Conservation (phyloP, 2,113 vertebrate species). For the Hypocryptadius cinnamomeus region DNA sequence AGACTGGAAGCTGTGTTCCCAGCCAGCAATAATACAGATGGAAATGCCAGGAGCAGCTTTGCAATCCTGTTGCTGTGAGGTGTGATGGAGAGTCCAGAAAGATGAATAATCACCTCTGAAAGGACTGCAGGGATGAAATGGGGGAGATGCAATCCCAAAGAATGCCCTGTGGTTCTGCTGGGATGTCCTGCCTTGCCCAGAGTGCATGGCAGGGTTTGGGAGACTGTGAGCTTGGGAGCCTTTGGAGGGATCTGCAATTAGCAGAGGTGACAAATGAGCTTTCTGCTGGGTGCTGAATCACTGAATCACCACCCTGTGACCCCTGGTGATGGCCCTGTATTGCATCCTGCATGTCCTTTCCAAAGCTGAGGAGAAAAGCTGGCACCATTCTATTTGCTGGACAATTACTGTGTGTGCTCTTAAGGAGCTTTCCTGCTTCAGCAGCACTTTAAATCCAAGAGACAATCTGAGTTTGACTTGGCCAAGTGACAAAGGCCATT, state of each 20-base stretch:
- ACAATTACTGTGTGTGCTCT: not conserved
- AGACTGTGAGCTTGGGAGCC: not conserved
- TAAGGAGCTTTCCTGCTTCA: slow-evolving; percentile 19
- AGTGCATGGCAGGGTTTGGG: accelerated
- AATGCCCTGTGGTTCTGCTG: accelerated
- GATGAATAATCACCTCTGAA: not conserved
- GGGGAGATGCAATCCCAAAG: not conserved
- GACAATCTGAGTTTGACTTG: slow-evolving; percentile 42
- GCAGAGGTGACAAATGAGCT: not conserved
- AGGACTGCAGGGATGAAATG: not conserved
- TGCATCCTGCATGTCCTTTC: not conserved
- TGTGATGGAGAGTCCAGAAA: not conserved
- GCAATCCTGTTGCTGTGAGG: not conserved
- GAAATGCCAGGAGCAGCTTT: slow-evolving; percentile 20
- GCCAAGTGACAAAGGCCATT: slow-evolving; percentile 38
- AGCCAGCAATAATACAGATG: slow-evolving; percentile 42
- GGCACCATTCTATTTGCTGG: not conserved
- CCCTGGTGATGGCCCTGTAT: not conserved
- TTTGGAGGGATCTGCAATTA: not conserved
- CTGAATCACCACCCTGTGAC: not conserved
- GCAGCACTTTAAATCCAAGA: slow-evolving; percentile 22
- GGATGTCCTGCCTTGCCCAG: not conserved
- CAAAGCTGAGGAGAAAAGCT: not conserved
- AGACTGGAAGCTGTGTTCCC: slow-evolving; percentile 31
- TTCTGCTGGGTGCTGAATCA: not conserved